Percentiles rank a stretch among this genome's conserved stretches.
These are phyloP conservation scores for Hesperophylax magnus DNA, from an alignment of 1,140 invertebrate species.

Conservation along the genomic window DNA sequence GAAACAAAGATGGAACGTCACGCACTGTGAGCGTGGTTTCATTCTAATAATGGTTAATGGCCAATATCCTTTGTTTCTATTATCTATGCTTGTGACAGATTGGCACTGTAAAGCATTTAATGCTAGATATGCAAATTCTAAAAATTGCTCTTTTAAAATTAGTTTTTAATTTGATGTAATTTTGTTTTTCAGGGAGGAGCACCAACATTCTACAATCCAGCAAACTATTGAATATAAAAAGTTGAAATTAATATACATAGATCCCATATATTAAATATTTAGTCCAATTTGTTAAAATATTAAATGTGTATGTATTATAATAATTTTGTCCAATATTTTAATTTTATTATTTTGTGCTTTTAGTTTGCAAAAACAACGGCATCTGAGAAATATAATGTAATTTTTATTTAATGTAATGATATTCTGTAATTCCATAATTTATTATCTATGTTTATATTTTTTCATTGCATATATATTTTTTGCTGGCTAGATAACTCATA, in stretches of 20 bases:
- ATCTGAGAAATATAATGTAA: neutral
- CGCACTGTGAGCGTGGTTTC: too few relatives aligned
- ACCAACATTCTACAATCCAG: conserved; percentile 37
- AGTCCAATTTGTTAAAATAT: conserved; percentile 30
- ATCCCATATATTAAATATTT: neutral
- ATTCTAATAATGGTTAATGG: too few relatives aligned
- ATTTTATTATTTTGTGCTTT: neutral
- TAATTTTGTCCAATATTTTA: conserved; percentile 13
- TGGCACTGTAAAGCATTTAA: too few relatives aligned
- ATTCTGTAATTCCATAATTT: too few relatives aligned
- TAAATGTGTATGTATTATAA: conserved; percentile 27
- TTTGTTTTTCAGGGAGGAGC: conserved; percentile 12
- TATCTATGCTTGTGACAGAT: too few relatives aligned
- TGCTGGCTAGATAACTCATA: neutral
- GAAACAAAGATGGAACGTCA: too few relatives aligned
- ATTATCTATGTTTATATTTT: neutral
- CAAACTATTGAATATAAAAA: conserved; percentile 25
- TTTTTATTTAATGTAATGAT: too few relatives aligned
- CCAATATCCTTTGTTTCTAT: too few relatives aligned
- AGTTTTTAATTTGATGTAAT: too few relatives aligned
- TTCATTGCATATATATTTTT: neutral
- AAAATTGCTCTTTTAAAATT: too few relatives aligned
- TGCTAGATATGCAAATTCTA: too few relatives aligned
- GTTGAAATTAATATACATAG: too few relatives aligned
- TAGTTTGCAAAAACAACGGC: neutral